phyloP scores from a whole-genome alignment of 2,797 vertebrate genomes.

The Malacoctenus gilli region DNA sequence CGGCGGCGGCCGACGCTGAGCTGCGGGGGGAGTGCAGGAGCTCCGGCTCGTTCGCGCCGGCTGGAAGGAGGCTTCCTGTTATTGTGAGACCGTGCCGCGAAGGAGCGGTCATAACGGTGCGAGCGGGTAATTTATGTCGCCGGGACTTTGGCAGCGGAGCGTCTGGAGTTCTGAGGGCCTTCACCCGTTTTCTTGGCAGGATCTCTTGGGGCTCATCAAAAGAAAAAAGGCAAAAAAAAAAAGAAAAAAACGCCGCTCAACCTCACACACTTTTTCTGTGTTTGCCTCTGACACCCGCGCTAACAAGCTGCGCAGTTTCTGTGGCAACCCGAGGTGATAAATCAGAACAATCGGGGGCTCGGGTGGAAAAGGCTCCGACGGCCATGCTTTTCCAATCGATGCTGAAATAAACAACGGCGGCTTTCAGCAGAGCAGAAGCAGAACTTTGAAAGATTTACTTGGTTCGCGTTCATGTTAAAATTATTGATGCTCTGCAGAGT shows the following conservation, averaged over 20 bases:
- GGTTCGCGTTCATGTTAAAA: too few relatives aligned
- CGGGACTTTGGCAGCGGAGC: conserved; percentile 38
- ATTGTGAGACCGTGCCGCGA: conserved; percentile 63
- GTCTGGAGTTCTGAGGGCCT: conserved; percentile 41
- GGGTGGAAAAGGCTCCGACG: not conserved
- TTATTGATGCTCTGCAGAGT: too few relatives aligned
- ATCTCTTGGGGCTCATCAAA: conserved; percentile 46
- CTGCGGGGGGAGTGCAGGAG: conserved; percentile 53
- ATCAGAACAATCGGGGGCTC: conserved; percentile 31
- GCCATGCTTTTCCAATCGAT: too few relatives aligned
- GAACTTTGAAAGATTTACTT: too few relatives aligned
- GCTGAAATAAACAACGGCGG: too few relatives aligned
- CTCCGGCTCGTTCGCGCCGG: conserved; percentile 14
- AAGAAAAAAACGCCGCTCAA: too few relatives aligned
- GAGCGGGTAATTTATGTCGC: conserved; percentile 71
- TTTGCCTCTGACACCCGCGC: conserved; percentile 17
- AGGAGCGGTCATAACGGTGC: conserved; percentile 48
- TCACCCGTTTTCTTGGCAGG: conserved; percentile 52
- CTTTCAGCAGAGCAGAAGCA: too few relatives aligned
- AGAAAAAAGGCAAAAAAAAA: conserved; percentile 43
- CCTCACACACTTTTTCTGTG: too few relatives aligned
- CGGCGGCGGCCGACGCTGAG: conserved; percentile 57
- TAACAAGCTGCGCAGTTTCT: conserved; percentile 23
- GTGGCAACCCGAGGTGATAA: conserved; percentile 29
- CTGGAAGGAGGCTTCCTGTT: too few relatives aligned